A percentile compares a stretch with the other conserved stretches of the same genome.
Evolutionary conservation across 2,113 vertebrate genomes (phyloP).

Genomic region (Leptodactylus fuscus): DNA sequence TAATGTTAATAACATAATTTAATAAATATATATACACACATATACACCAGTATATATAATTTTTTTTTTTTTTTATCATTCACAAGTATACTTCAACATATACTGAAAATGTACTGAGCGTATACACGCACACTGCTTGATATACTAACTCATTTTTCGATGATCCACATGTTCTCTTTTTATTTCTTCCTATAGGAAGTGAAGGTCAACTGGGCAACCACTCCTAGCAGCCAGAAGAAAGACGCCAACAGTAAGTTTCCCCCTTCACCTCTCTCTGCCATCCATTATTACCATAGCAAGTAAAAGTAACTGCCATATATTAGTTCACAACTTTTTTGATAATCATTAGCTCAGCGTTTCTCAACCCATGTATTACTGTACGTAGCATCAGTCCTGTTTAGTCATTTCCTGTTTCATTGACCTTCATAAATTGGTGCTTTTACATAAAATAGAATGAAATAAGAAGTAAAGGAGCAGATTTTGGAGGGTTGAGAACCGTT

Average conservation of each 20-base stretch:
- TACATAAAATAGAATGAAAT: not conserved
- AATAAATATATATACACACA: no score
- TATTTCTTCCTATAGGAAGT: constrained; percentile 82
- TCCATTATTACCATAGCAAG: constrained; percentile 61
- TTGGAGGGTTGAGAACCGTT: constrained; percentile 21
- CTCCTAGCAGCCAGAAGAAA: constrained; percentile 99
- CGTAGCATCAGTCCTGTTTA: not conserved
- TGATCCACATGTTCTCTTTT: not conserved
- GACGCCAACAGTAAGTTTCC: constrained; percentile 98
- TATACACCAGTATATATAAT: no score
- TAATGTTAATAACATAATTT: no score
- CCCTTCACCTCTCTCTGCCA: constrained; percentile 24
- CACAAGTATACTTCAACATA: no score
- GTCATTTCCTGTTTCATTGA: not conserved
- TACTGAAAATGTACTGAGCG: no score
- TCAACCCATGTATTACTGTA: constrained; percentile 23
- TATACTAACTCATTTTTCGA: no score
- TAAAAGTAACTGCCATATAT: constrained; percentile 52
- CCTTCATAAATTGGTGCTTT: not conserved
- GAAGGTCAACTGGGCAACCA: constrained; percentile 99
- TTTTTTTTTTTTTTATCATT: no score
- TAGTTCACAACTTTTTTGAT: constrained; percentile 1
- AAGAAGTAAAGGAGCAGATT: not conserved
- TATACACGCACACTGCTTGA: no score
- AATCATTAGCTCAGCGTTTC: constrained; percentile 16